phyloP scores from a whole-genome alignment of 2,888 invertebrate genomes.

The Drosophila formosana region DNA sequence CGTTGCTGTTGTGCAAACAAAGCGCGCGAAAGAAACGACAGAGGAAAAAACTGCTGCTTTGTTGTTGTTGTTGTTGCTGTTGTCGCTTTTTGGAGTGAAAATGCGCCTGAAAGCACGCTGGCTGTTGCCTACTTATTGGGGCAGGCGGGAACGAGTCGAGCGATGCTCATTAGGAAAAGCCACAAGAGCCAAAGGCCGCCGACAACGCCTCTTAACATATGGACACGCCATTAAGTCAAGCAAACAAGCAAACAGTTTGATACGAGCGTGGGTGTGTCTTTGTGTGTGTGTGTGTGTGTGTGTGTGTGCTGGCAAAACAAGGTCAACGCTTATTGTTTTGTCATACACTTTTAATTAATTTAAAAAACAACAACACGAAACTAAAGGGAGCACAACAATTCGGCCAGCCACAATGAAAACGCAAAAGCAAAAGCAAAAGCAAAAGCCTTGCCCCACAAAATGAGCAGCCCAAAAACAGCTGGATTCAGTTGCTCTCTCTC shows the following conservation, averaged over 20 bases:
- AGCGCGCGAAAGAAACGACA: slow-evolving; percentile 19
- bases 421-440: slow-evolving; percentile 37
- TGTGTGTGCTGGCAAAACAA: slow-evolving; percentile 62
- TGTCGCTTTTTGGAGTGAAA: slow-evolving; percentile 12
- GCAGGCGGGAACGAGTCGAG: slow-evolving; percentile 7
- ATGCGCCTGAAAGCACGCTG: slow-evolving; percentile 17
- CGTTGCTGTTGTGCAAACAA: slow-evolving; percentile 38
- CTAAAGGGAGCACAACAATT: slow-evolving; percentile 23
- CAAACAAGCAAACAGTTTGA: slow-evolving; percentile 20
- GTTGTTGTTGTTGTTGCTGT: slow-evolving; percentile 18
- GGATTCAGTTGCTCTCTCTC: slow-evolving; percentile 6
- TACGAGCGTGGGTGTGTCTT: background rate
- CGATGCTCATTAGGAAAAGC: slow-evolving; percentile 41
- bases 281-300: slow-evolving; percentile 4
- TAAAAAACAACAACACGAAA: slow-evolving; percentile 53
- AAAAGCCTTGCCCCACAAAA: slow-evolving; percentile 56
- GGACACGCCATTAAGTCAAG: slow-evolving; percentile 39
- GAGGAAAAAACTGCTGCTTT: slow-evolving; percentile 1
- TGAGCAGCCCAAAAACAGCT: slow-evolving; percentile 34
- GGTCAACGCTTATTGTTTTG: slow-evolving; percentile 80
- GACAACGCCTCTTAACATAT: slow-evolving; percentile 35
- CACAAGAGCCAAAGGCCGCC: slow-evolving; percentile 25
- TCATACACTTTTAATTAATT: slow-evolving; percentile 82
- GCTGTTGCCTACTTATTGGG: slow-evolving; percentile 61
- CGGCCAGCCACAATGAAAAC: slow-evolving; percentile 32